Base-by-base conservation (phyloP, 37 sponge, comb jelly and placozoan genomes). In the Chondrosia reniformis region DNA sequence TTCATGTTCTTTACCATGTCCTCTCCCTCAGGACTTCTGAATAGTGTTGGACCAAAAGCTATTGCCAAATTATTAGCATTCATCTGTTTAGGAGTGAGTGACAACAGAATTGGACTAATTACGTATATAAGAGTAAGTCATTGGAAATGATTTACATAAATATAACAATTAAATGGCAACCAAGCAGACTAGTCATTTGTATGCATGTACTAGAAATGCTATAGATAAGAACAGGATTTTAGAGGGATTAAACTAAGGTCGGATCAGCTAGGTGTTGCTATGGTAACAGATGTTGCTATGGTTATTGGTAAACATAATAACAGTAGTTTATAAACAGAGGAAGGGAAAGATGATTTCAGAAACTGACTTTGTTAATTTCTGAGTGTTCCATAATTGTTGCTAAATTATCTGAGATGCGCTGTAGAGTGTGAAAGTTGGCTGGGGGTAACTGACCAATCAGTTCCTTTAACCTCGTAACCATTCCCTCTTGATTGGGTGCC, bases 11-110 rank as follows among this genome's bases (percentile, higher is more conserved):
- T 57, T 22, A 80, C 33, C 4, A 83, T 12, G 28, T 55, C 66
- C 12, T 78, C 58, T 2, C 44, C 65, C 3, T 82, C 61, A 4
- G 75, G 55, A 25, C 46, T 43, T 1, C 56, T 27, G 45, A 91
- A 30, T 36, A 91, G 34, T 30, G 92, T 87, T 25, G 92, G 92
- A 0, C 92, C 88, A 87, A 91, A 91, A 58, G 87, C 92, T 43
- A 84, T 56, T 0, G 82, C 61, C 49, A 91, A 57, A 61, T 91
- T 87, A 15, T 45, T 54, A 30, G 66, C 21, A 12, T 62, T 64
- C 91, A 91, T 91, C 91, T 91, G 69, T 7, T 42, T 12, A 1
- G 65, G 3, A 27, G 43, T 19, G 42, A n/a, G n/a, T n/a, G n/a
- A n/a, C n/a, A n/a, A n/a, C n/a, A n/a, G n/a, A n/a, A n/a, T n/a